Percentiles rank a stretch among this genome's conserved stretches.
Evolutionary conservation across 2,113 vertebrate genomes (phyloP).

Genomic region (Bujurquina vittata): DNA sequence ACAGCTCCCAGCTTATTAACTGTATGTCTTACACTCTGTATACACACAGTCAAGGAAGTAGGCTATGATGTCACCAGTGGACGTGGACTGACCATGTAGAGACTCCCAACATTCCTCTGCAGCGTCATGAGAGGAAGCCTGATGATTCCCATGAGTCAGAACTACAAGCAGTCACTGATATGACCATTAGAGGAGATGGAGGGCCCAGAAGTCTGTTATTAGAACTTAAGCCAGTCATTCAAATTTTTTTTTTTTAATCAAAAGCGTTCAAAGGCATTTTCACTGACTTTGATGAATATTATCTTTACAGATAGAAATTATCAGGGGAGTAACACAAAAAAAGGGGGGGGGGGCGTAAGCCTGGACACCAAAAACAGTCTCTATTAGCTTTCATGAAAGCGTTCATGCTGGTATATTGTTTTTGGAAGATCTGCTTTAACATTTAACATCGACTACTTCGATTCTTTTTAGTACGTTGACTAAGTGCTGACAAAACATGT

Average conservation of each 20-base stretch:
- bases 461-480: no score
- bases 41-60: constrained; percentile 7
- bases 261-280: not conserved
- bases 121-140: not conserved
- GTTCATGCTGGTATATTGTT: not conserved
- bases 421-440: not conserved
- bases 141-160: constrained; percentile 42
- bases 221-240: not conserved
- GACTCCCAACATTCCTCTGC: constrained; percentile 33
- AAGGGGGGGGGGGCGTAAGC: no score
- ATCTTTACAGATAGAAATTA: not conserved
- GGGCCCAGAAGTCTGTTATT: not conserved
- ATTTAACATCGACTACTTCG: not conserved
- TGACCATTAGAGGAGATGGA: not conserved
- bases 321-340: no score
- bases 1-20: not conserved
- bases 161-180: not conserved
- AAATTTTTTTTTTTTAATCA: not conserved
- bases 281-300: not conserved
- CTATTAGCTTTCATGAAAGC: no score
- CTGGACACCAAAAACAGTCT: no score
- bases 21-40: not conserved
- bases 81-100: not conserved
- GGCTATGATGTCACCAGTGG: constrained; percentile 33
- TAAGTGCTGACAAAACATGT: not conserved